Evolutionary conservation across 53 echinoderm and acorn worm species (phyloP), one percentile per base, ranked within the genome.

Genomic region (Luidia sarsii): DNA sequence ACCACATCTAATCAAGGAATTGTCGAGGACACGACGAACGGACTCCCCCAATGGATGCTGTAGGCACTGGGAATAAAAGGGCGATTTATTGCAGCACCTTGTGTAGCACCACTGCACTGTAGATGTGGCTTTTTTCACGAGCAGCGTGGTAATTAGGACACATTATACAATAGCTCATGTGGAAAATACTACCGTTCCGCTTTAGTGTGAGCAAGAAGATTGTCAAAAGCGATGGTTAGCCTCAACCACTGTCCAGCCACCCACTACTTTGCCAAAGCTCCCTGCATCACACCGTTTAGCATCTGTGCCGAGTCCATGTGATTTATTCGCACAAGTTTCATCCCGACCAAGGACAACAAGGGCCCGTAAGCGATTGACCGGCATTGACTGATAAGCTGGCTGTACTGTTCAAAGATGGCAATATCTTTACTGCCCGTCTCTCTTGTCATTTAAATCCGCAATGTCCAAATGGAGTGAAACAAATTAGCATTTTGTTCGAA

Each of bases 81-180:
- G 46, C 77, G 37, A 46, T 60, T 77, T 77, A 77, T 61, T 41
- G 60, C 43, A 39, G 34, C 48, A 77, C 32, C 62, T 77, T 61
- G 43, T 61, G 62, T 30, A 41, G 28, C 59, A 18, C 60, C 33
- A 50, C 30, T 41, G 61, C 19, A 48, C 46, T 43, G 3, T 59
- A 61, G 77, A 55, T 77, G 77, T 77, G 77, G 59, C 18, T 77
- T 60, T 60, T 55, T 48, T 77, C 77, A 61, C 62, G 30, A 46
- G 18, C 46, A 46, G 60, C 61, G 41, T 60, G 77, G 45, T 46
- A 59, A 61, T 61, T 77, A 77, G 45, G 62, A 77, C 77, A 77
- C 77, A 61, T 60, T 77, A 46, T 21, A 77, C 77, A 77, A 77
- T 77, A 77, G 77, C 48, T 48, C 20, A 30, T 77, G 61, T 59